Evolutionary conservation across 2,888 invertebrate genomes (phyloP).

Genomic region (Plagodis pulveraria): DNA sequence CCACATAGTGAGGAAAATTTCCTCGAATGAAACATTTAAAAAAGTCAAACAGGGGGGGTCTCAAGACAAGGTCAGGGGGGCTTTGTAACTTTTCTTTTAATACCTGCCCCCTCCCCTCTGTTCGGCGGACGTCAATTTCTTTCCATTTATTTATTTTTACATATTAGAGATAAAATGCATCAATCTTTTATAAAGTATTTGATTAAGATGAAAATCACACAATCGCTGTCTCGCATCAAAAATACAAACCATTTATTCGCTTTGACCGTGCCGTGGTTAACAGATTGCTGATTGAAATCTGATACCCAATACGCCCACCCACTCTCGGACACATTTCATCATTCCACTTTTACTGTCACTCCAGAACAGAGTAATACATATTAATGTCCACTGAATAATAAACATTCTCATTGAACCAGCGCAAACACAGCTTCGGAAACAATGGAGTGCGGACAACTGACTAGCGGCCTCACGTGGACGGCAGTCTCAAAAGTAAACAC

Average conservation of each 20-base stretch:
- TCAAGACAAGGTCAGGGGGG: no score
- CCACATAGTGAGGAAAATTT: no score
- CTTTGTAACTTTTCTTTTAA: no score
- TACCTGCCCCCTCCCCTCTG: no score
- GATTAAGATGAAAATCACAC: no score
- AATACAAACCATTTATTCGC: constrained; percentile 28
- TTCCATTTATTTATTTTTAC: no score
- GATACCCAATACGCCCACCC: constrained; percentile 70
- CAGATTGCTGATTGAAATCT: constrained; percentile 65
- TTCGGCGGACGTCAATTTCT: no score
- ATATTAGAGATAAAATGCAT: no score
- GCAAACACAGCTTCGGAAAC: constrained; percentile 41
- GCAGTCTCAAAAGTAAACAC: constrained; percentile 52
- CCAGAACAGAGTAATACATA: constrained; percentile 42
- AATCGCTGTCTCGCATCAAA: no score
- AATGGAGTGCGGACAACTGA: constrained; percentile 72
- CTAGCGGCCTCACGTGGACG: constrained; percentile 63
- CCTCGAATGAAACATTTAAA: no score
- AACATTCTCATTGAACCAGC: constrained; percentile 49
- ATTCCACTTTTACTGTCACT: constrained; percentile 47
- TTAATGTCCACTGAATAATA: constrained; percentile 46
- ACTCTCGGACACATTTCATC: constrained; percentile 50
- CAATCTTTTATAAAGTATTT: no score
- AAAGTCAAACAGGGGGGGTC: no score
- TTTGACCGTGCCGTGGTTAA: constrained; percentile 37